A percentile compares a stretch with the other conserved stretches of the same genome.
phyloP scores from a whole-genome alignment of 2,888 invertebrate genomes.

The Cephus pygmeus region DNA sequence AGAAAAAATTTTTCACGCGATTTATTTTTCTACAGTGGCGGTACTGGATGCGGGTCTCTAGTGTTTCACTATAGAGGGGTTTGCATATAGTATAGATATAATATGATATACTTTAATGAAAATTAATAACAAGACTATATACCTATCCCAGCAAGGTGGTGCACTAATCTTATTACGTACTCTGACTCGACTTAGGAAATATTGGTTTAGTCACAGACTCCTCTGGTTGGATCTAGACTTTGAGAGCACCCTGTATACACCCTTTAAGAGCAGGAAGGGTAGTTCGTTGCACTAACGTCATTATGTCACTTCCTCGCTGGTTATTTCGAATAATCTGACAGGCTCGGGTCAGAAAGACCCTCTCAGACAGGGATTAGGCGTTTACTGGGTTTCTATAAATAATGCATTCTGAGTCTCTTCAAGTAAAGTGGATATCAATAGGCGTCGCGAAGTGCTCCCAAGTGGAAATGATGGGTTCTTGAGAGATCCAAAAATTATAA shows the following conservation, averaged over 20 bases:
- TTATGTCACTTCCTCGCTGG: not conserved
- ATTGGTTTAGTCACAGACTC: not conserved
- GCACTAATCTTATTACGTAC: not conserved
- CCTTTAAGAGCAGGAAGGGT: not conserved
- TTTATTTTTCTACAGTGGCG: not conserved
- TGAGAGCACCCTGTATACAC: not conserved
- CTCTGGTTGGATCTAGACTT: not conserved
- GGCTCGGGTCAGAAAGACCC: conserved; percentile 32
- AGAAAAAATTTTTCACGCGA: no score
- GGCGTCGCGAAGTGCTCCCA: conserved; percentile 6
- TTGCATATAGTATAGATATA: not conserved
- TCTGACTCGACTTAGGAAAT: not conserved
- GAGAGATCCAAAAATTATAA: not conserved
- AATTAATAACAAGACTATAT: not conserved
- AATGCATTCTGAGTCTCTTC: conserved; percentile 44
- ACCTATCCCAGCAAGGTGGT: not conserved
- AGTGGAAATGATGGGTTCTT: not conserved
- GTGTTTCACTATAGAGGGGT: not conserved
- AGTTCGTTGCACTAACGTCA: not conserved
- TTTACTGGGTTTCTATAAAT: conserved; percentile 56
- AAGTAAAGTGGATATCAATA: conserved; percentile 15
- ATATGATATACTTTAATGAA: not conserved
- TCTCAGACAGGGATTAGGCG: conserved; percentile 56
- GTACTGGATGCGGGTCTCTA: not conserved
- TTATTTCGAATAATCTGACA: conserved; percentile 1